A percentile compares a stretch with the other conserved stretches of the same genome.
Evolutionary conservation across 2,888 invertebrate genomes (phyloP).

Genomic region (Acanthosoma haemorrhoidale): DNA sequence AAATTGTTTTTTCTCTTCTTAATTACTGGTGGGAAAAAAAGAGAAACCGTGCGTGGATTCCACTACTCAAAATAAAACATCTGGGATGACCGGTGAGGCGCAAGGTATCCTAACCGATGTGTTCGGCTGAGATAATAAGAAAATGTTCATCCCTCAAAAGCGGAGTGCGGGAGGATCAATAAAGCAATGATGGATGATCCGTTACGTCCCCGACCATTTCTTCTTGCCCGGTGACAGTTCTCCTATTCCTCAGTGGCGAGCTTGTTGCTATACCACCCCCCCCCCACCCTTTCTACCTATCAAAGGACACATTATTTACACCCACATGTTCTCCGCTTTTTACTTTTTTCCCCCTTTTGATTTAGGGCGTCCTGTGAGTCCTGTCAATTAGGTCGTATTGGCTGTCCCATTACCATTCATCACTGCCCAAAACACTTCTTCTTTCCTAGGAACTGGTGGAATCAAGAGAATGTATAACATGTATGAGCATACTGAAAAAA

Average conservation of each 20-base stretch:
- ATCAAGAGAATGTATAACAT: too few relatives aligned
- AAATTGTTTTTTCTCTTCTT: not conserved
- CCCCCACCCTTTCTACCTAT: not conserved
- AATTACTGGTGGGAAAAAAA: not conserved
- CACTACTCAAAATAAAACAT: not conserved
- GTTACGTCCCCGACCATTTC: not conserved
- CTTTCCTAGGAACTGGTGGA: too few relatives aligned
- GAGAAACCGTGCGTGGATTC: not conserved
- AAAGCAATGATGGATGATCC: not conserved
- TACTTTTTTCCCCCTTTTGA: too few relatives aligned
- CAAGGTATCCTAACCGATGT: not conserved
- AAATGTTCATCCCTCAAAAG: not conserved
- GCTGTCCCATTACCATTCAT: too few relatives aligned
- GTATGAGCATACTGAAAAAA: too few relatives aligned
- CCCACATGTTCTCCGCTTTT: not conserved
- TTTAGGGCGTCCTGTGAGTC: too few relatives aligned
- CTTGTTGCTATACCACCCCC: conserved; percentile 3
- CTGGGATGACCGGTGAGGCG: not conserved
- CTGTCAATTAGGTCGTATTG: too few relatives aligned
- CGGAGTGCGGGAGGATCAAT: not conserved
- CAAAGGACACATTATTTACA: not conserved
- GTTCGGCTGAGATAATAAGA: not conserved
- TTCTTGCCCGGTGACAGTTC: not conserved
- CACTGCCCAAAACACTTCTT: too few relatives aligned
- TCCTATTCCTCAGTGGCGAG: not conserved